Conservation (phyloP, 2,113 vertebrate species). For the Scolopax mira region DNA sequence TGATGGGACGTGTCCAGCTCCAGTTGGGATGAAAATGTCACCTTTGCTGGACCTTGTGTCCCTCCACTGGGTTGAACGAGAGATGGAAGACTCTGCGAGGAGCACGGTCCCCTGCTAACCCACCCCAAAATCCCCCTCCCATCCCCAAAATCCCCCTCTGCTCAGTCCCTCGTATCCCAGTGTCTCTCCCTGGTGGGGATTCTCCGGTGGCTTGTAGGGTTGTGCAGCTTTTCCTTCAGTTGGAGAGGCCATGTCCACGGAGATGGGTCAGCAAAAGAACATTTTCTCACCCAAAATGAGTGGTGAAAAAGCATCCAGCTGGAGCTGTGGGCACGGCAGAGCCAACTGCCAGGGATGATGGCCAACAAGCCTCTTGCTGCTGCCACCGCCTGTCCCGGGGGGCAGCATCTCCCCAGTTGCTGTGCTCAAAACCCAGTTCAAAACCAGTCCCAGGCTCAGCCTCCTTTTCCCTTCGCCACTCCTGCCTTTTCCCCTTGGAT, state of each 20-base stretch:
- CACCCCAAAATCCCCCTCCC: no score
- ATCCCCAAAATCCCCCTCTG: not conserved
- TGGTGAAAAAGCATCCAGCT: no score
- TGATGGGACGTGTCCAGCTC: accelerated
- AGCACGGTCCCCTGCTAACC: not conserved
- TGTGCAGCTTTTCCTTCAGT: not conserved
- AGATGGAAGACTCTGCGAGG: not conserved
- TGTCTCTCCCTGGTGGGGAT: not conserved
- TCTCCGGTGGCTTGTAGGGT: not conserved
- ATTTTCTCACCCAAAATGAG: not conserved
- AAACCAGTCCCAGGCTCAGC: not conserved
- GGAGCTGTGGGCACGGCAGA: not conserved
- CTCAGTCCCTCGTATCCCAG: accelerated
- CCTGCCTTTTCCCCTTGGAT: not conserved
- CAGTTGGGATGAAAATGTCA: accelerated
- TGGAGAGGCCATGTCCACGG: accelerated
- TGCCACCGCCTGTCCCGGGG: accelerated
- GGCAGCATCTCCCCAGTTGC: not conserved
- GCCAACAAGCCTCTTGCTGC: not conserved
- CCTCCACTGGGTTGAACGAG: accelerated
- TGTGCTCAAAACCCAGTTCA: not conserved
- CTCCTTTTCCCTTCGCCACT: not conserved
- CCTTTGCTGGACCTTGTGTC: accelerated
- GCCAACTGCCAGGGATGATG: not conserved
- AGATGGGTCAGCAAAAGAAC: not conserved